Evolutionary conservation across 2,113 vertebrate species (phyloP).

Genomic region (Neodontobutis hainanensis): DNA sequence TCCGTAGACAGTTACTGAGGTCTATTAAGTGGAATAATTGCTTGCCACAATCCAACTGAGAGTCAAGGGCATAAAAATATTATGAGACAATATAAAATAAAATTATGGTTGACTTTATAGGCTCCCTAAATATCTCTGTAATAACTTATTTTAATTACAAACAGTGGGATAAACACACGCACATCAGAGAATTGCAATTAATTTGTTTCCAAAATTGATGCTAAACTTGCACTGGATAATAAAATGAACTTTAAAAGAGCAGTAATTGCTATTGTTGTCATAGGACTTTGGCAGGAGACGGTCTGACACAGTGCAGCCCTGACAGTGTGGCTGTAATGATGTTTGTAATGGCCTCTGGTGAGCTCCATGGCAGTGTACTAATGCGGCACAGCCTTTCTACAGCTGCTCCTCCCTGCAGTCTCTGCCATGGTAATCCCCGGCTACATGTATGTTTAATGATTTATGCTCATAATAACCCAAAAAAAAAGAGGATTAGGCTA

Average conservation of each 20-base stretch:
- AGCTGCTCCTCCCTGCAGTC: constrained; percentile 52
- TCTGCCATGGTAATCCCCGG: constrained; percentile 64
- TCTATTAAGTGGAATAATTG: constrained; percentile 6
- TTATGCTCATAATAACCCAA: constrained; percentile 78
- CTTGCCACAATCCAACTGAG: neutral
- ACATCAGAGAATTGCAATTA: constrained; percentile 50
- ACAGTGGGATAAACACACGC: constrained; percentile 23
- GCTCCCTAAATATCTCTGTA: neutral
- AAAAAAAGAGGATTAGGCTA: constrained; percentile 77
- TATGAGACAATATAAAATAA: neutral
- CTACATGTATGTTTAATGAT: constrained; percentile 73
- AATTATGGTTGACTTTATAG: neutral
- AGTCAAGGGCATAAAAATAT: neutral
- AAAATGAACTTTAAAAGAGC: neutral
- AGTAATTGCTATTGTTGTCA: neutral
- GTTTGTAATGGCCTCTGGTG: constrained; percentile 59
- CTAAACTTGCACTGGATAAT: neutral
- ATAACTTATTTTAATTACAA: neutral
- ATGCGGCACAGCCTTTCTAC: constrained; percentile 54
- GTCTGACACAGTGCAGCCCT: constrained; percentile 4
- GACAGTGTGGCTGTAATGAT: constrained; percentile 50
- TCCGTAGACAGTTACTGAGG: neutral
- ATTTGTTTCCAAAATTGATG: constrained; percentile 38
- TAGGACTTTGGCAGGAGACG: neutral
- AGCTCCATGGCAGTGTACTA: constrained; percentile 54